phyloP scores from a whole-genome alignment of 2,113 vertebrate species.

The Chascanopsetta lugubris region DNA sequence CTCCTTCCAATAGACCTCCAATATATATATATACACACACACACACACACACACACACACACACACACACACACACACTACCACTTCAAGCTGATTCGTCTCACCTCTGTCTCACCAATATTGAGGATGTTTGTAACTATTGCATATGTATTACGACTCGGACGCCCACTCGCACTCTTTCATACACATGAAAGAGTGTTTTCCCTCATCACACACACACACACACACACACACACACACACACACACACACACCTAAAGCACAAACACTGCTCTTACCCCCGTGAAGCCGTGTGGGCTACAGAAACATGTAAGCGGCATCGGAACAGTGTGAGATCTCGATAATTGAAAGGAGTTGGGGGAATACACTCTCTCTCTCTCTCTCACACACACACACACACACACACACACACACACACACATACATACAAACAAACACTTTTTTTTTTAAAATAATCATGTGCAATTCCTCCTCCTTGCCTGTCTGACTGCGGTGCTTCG shows the following conservation, averaged over 20 bases:
- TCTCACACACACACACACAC: not conserved
- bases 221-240: not conserved
- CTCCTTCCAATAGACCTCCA: not conserved
- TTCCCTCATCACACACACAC: not conserved
- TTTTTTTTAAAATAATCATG: not conserved
- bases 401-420: not conserved
- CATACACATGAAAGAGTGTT: not conserved
- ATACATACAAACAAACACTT: constrained; percentile 1
- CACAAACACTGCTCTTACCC: too few relatives aligned
- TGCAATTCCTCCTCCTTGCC: constrained; percentile 10
- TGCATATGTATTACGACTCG: not conserved
- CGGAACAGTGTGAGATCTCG: constrained; percentile 65
- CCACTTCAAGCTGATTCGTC: not conserved
- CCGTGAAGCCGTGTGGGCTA: constrained; percentile 40
- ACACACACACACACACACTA: not conserved
- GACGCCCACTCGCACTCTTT: too few relatives aligned
- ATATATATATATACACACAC: not conserved
- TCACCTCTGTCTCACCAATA: not conserved
- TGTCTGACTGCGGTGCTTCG: constrained; percentile 9
- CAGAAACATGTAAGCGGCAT: constrained; percentile 21
- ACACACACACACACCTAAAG: too few relatives aligned
- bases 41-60: too few relatives aligned
- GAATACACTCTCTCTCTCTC: too few relatives aligned
- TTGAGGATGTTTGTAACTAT: not conserved
- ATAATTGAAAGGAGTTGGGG: constrained; percentile 62